Evolutionary conservation across 2,113 vertebrate genomes (phyloP), one percentile per base, ranked within the genome.

Genomic region (Tretioscincus oriximinensis): DNA sequence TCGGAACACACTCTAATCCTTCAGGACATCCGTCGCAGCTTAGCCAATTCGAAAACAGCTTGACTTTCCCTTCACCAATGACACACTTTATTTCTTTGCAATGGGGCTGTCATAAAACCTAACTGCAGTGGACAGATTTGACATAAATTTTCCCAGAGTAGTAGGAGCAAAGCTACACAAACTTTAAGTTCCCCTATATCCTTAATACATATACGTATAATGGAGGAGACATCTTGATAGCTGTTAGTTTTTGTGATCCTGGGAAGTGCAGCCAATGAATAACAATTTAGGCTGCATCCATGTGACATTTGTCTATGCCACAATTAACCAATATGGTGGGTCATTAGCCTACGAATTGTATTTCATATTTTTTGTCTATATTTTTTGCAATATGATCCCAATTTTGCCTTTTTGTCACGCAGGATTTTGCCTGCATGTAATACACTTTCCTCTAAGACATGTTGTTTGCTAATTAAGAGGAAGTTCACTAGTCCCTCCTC

Each of bases 61-160:
- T 93, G 89, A 91, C 87, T 92, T 91, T 93, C 78, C 63, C 89
- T 92, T 92, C 87, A 85, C 85, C 89, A 91, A 89, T 88, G 91
- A 91, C 87, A 90, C 65, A 84, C 76, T 90, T 93, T 88, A 89
- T 91, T 91, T 87, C 90, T 74, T 81, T 86, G 58, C 86, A 90
- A 91, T 87, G 85, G 63, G 84, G 86, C 83, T 93, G 86, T 91
- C 84, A 91, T 86, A 84, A 88, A 91, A 88, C 45, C 80, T 92
- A 91, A 93, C 85, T 78, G 81, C 72, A 80, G 64, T 86, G 20
- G 86, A 83, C 86, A 92, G 72, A 86, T 90, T 89, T 88, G 80
- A 76, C 81, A 85, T 69, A 77, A 89, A 91, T 91, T 92, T 51
- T 92, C 85, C 77, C 75, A 31, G 81, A 91, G 75, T 82, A 63